Percentiles rank a stretch among this genome's conserved stretches.
Conservation (phyloP, 2,888 invertebrate species). For the Endotricha flammealis region DNA sequence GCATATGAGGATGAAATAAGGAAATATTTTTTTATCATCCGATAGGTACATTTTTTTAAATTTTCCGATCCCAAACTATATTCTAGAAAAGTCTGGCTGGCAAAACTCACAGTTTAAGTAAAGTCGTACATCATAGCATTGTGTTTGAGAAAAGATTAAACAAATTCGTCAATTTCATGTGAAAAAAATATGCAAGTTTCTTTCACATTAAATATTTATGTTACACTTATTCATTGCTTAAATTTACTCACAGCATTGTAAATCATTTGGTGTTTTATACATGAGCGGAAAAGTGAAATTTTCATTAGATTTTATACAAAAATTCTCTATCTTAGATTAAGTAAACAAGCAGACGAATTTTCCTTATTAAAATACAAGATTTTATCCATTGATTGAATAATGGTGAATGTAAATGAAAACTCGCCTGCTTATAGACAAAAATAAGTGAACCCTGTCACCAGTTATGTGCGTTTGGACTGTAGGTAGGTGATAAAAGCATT, state of each 20-base stretch:
- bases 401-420: conserved; percentile 37
- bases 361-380: conserved; percentile 49
- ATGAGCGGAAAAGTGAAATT: conserved; percentile 28
- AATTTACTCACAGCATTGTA: conserved; percentile 19
- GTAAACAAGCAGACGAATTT: conserved; percentile 54
- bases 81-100: too few species aligned
- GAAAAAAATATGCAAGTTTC: too few species aligned
- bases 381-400: conserved; percentile 24
- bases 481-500: conserved; percentile 15
- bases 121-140: too few species aligned
- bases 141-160: too few species aligned
- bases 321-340: conserved; percentile 37
- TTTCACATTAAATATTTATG: neutral
- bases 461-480: conserved; percentile 65
- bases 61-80: too few species aligned
- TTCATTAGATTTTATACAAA: conserved; percentile 32
- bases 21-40: too few species aligned
- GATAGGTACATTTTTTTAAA: too few species aligned
- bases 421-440: conserved; percentile 61
- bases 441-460: conserved; percentile 74
- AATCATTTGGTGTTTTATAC: conserved; percentile 29
- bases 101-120: too few species aligned
- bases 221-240: conserved; percentile 16
- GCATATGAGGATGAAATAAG: too few species aligned
- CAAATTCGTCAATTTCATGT: too few species aligned